phyloP scores from a whole-genome alignment of 2,113 vertebrate genomes.

The Percina caprodes region DNA sequence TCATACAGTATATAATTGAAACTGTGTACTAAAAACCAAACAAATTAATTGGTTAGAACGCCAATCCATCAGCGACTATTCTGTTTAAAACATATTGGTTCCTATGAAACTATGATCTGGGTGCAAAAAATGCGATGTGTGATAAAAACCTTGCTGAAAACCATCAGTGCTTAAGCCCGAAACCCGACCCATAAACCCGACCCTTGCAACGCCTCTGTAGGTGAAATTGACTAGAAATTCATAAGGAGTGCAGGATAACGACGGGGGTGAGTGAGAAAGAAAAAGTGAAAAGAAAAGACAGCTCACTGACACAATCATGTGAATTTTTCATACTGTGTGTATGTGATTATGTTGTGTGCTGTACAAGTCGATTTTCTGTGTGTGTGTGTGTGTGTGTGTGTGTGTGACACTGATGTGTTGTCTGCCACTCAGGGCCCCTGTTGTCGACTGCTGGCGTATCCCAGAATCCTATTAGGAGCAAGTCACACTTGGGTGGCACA shows the following conservation, averaged over 20 bases:
- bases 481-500: slow-evolving; percentile 86
- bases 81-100: not conserved
- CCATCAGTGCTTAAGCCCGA: not conserved
- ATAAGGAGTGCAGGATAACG: slow-evolving; percentile 40
- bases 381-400: not conserved
- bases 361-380: slow-evolving; percentile 22
- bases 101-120: not conserved
- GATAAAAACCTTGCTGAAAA: not conserved
- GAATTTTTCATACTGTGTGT: slow-evolving; percentile 45
- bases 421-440: slow-evolving; percentile 75
- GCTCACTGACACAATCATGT: slow-evolving; percentile 38
- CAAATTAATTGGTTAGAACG: no score
- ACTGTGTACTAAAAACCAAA: no score
- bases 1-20: no score
- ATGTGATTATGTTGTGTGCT: slow-evolving; percentile 6
- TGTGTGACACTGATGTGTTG: slow-evolving; percentile 63
- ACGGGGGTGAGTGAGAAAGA: slow-evolving; percentile 41
- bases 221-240: slow-evolving; percentile 46
- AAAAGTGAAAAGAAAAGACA: slow-evolving; percentile 32
- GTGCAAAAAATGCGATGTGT: not conserved
- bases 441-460: slow-evolving; percentile 72
- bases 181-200: no score
- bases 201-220: not conserved
- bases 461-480: slow-evolving; percentile 83
- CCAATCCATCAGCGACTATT: no score